These are phyloP conservation scores for Enteromius unitaeniatus DNA, from an alignment of 2,797 vertebrate species.

Conservation along the genomic window DNA sequence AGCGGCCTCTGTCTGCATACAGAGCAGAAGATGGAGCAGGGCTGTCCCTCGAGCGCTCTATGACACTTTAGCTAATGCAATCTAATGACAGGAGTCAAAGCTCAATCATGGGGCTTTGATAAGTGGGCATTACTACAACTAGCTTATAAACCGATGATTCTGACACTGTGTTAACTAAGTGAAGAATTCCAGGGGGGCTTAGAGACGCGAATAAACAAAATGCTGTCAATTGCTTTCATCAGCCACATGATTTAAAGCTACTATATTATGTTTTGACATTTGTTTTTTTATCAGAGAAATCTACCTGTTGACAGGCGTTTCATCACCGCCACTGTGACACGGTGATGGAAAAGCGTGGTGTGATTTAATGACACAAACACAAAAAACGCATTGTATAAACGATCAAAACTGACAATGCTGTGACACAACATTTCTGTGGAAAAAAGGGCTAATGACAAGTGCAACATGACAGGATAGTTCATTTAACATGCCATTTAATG, in stretches of 20 bases:
- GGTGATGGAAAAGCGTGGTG: constrained; percentile 20
- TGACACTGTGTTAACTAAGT: not conserved
- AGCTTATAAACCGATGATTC: not conserved
- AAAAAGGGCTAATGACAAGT: not conserved
- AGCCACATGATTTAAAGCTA: constrained; percentile 19
- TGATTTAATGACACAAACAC: constrained; percentile 43
- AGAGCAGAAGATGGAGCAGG: constrained; percentile 20
- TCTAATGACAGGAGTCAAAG: constrained; percentile 34
- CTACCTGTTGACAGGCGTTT: constrained; percentile 36
- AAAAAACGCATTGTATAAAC: constrained; percentile 31
- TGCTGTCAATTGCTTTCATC: constrained; percentile 15
- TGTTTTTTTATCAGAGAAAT: constrained; percentile 31
- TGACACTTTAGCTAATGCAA: constrained; percentile 11
- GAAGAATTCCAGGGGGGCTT: constrained; percentile 1
- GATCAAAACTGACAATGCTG: constrained; percentile 41
- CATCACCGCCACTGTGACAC: constrained; percentile 36
- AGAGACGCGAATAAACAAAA: constrained; percentile 31
- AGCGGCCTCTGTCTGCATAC: constrained; percentile 35
- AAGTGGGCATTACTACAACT: not conserved
- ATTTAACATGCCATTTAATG: not conserved
- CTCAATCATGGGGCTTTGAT: constrained; percentile 13
- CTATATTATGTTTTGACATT: constrained; percentile 25
- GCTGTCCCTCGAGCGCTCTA: constrained; percentile 26
- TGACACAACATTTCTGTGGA: not conserved
- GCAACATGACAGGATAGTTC: not conserved